Evolutionary conservation across 2,888 invertebrate species (phyloP).

Genomic region (Erebia ligea): DNA sequence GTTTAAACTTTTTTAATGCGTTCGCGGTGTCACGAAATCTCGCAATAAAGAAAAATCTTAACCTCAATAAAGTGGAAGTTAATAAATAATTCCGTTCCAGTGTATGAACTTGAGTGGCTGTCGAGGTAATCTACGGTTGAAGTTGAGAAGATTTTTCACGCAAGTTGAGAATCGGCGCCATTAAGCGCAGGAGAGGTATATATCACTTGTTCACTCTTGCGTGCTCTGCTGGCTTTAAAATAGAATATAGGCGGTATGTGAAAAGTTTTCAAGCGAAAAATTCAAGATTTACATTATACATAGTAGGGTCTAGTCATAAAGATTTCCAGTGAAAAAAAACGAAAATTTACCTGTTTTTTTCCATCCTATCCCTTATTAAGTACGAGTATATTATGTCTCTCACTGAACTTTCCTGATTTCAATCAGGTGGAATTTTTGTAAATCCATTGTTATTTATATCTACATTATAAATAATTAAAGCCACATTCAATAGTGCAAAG

Average conservation of each 20-base stretch:
- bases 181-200: slow-evolving; percentile 45
- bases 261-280: slow-evolving; percentile 2
- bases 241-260: slow-evolving; percentile 19
- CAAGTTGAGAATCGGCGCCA: slow-evolving; percentile 46
- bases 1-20: background rate
- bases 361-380: too few relatives aligned
- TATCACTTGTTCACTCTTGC: slow-evolving; percentile 34
- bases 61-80: slow-evolving; percentile 12
- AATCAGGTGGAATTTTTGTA: too few relatives aligned
- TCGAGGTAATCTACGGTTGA: slow-evolving; percentile 42
- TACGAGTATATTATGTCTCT: too few relatives aligned
- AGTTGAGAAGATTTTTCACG: slow-evolving; percentile 46
- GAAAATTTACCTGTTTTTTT: too few relatives aligned
- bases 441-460: too few relatives aligned
- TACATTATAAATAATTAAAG: too few relatives aligned
- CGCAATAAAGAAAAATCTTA: slow-evolving; percentile 5
- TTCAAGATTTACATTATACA: background rate
- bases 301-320: too few relatives aligned
- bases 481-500: too few relatives aligned
- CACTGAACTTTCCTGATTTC: too few relatives aligned
- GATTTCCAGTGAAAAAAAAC: too few relatives aligned
- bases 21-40: background rate
- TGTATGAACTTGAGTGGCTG: slow-evolving; percentile 30
- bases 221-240: slow-evolving; percentile 29
- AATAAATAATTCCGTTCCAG: slow-evolving; percentile 35